Evolutionary conservation across 1,140 invertebrate genomes (phyloP), one percentile per base, ranked within the genome.

Genomic region (Carposina sasakii): DNA sequence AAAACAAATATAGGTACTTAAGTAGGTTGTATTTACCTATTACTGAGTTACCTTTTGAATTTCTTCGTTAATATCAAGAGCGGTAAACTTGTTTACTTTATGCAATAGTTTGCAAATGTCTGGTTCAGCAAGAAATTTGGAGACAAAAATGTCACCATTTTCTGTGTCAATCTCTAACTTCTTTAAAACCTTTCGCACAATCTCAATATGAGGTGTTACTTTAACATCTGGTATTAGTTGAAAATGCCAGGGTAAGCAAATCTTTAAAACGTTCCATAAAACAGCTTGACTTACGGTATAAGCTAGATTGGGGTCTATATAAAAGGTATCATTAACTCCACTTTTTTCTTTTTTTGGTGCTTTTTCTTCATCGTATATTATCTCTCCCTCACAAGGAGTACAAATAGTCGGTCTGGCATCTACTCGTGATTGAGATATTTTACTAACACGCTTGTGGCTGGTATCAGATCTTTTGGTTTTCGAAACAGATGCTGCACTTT

Each of bases 241-340:
- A 44, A 81, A 84, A 46, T 79, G 71, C 75, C 77, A 81, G 0
- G 81, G 81, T n/a, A 84, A 60, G 34, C 75, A 81, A 45, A 79
- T 69, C 21, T 60, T 50, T 6, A 84, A 52, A 12, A 84, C 59
- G 30, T 84, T 84, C 76, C 71, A 81, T 50, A 84, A 77, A 28
- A 69, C 63, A 6, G 61, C 37, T 57, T 81, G 76, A 47, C 61
- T 67, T 6, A 84, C 70, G 16, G 67, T 59, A 31, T 81, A 84
- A 1, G 47, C 56, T 43, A 81, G 26, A 33, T 73, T 63, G 10
- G 70, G 63, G 54, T 79, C 70, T 42, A 56, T 46, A 37, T 63
- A 42, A 3, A 53, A n/a, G n/a, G n/a, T n/a, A n/a, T n/a, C n/a
- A n/a, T n/a, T n/a, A n/a, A n/a, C n/a, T n/a, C n/a, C n/a, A n/a